Conservation (phyloP, 2,113 vertebrate genomes). For the Andinoacara biseriatus region DNA sequence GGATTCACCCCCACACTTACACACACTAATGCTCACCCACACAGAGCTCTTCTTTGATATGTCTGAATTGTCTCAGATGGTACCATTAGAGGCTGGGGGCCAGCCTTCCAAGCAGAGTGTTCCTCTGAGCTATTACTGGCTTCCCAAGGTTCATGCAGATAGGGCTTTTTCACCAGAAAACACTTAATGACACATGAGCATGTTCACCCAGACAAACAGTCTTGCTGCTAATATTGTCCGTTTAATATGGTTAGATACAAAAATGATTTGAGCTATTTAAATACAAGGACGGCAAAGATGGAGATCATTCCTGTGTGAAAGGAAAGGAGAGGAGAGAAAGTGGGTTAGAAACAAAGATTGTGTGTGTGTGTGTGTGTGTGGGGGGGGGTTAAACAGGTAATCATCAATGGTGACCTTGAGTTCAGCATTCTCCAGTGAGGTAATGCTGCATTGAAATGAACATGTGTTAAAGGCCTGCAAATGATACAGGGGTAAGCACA, state of each 20-base stretch:
- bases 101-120: constrained; percentile 25
- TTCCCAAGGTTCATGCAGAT: constrained; percentile 44
- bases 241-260: not conserved
- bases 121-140: constrained; percentile 36
- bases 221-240: not conserved
- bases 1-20: not conserved
- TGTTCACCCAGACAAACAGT: constrained; percentile 2
- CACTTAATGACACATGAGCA: not conserved
- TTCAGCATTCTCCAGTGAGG: constrained; percentile 24
- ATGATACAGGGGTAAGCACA: not conserved
- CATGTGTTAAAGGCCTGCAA: not conserved
- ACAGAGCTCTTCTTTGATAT: constrained; percentile 13
- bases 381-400: constrained; percentile 29
- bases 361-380: no score
- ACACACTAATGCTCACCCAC: not conserved
- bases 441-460: constrained; percentile 32
- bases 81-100: constrained; percentile 24
- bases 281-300: constrained; percentile 20
- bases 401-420: constrained; percentile 45
- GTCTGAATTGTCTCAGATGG: constrained; percentile 35
- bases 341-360: not conserved
- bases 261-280: constrained; percentile 18
- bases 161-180: constrained; percentile 40
- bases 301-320: constrained; percentile 19
- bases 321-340: not conserved